A percentile compares a stretch with the other conserved stretches of the same genome.
phyloP scores from a whole-genome alignment of 2,113 vertebrate genomes.

The Leiothrix lutea region DNA sequence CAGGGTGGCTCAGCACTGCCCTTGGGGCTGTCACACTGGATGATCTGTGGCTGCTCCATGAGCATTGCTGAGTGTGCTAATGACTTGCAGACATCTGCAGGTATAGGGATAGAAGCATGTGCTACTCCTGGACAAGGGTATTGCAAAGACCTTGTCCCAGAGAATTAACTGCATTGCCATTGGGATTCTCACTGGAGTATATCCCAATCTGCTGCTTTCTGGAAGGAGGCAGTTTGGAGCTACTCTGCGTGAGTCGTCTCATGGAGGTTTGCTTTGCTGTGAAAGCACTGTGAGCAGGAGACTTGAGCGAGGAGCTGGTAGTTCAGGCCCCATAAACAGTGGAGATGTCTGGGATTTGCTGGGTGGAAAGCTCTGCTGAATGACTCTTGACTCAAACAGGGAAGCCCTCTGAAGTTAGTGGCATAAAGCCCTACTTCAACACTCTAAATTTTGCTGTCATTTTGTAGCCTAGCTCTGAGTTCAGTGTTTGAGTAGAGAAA shows the following conservation, averaged over 20 bases:
- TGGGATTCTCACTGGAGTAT: not conserved
- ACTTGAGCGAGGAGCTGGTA: not conserved
- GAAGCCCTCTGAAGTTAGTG: not conserved
- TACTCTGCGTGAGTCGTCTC: fast-evolving
- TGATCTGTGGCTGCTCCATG: not conserved
- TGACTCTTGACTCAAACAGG: not conserved
- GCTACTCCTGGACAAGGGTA: not conserved
- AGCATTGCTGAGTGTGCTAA: not conserved
- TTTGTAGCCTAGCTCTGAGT: not conserved
- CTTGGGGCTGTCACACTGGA: not conserved
- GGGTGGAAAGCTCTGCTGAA: not conserved
- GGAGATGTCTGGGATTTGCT: not conserved
- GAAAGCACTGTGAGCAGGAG: not conserved
- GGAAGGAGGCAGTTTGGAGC: not conserved
- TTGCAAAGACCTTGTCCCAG: not conserved
- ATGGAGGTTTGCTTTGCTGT: not conserved
- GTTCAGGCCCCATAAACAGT: not conserved
- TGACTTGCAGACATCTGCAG: constrained; percentile 31
- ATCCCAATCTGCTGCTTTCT: not conserved
- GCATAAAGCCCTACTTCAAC: not conserved
- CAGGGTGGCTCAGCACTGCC: not conserved
- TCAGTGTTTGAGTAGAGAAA: not conserved
- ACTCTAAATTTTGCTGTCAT: not conserved
- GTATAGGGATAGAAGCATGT: not conserved
- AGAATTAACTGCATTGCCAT: not conserved